These are phyloP conservation scores for Sciurus niger DNA, from an alignment of 2,113 vertebrate genomes.

Conservation along the genomic window DNA sequence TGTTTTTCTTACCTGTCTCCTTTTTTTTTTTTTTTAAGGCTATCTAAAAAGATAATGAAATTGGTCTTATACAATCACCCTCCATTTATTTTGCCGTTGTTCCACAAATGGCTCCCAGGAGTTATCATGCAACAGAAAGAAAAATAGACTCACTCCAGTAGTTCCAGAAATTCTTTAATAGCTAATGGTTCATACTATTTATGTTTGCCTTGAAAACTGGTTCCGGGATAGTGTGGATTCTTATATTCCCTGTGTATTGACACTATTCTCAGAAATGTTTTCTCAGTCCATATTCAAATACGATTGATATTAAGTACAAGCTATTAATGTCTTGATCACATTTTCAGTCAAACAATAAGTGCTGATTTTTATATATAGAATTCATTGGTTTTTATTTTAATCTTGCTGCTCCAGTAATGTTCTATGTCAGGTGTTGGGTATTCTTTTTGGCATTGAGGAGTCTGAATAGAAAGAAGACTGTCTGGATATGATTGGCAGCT, in stretches of 20 bases:
- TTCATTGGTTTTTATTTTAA: conserved; percentile 63
- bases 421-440: neutral
- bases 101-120: conserved; percentile 31
- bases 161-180: conserved; percentile 72
- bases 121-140: conserved; percentile 53
- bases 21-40: neutral
- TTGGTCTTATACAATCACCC: conserved; percentile 54
- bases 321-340: conserved; percentile 31
- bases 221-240: conserved; percentile 41
- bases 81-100: conserved; percentile 73
- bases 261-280: conserved; percentile 26
- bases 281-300: conserved; percentile 49
- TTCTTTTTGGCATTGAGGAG: neutral
- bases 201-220: conserved; percentile 57
- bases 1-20: neutral
- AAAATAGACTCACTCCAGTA: conserved; percentile 58
- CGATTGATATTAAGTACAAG: conserved; percentile 27
- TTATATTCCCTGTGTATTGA: conserved; percentile 16
- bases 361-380: conserved; percentile 52
- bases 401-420: neutral
- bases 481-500: neutral
- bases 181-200: conserved; percentile 33
- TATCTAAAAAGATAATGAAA: conserved; percentile 59
- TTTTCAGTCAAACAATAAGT: conserved; percentile 55
- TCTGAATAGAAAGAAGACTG: neutral